Evolutionary conservation across 2,797 vertebrate species (phyloP).

Genomic region (Arnoldichthys spilopterus): DNA sequence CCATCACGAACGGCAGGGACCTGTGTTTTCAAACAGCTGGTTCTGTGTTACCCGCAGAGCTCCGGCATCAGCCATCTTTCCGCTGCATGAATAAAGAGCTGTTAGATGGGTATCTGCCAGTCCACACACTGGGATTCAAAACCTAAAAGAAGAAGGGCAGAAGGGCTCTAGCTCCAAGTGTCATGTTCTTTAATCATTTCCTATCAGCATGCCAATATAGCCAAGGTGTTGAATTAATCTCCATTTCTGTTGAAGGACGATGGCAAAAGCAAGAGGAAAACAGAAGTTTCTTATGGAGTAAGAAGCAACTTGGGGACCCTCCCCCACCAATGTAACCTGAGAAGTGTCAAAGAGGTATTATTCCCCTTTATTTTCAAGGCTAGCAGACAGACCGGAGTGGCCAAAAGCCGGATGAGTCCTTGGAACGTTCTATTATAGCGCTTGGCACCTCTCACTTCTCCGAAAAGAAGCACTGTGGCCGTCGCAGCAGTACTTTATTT

Average conservation of each 20-base stretch:
- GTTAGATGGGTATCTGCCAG: constrained; percentile 19
- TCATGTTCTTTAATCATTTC: constrained; percentile 50
- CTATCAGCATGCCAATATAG: constrained; percentile 34
- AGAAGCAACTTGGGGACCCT: constrained; percentile 30
- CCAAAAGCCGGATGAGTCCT: constrained; percentile 29
- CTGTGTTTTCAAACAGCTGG: not conserved
- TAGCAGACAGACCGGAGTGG: constrained; percentile 29
- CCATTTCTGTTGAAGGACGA: constrained; percentile 8
- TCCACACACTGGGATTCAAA: constrained; percentile 20
- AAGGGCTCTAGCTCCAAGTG: constrained; percentile 41
- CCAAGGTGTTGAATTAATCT: constrained; percentile 51
- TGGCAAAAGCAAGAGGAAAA: constrained; percentile 20
- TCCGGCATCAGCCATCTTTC: not conserved
- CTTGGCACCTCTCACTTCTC: constrained; percentile 38
- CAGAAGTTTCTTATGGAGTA: constrained; percentile 17
- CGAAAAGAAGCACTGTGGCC: constrained; percentile 34
- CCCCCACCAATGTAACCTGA: constrained; percentile 29
- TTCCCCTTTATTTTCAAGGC: constrained; percentile 47
- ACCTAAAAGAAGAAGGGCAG: constrained; percentile 21
- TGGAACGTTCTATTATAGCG: constrained; percentile 45
- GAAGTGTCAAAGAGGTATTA: constrained; percentile 44
- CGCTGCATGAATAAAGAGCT: constrained; percentile 23
- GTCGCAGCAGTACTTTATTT: constrained; percentile 29
- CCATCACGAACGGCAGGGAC: not conserved
- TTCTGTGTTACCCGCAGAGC: not conserved